These are phyloP conservation scores for Podabrus alpinus DNA, from an alignment of 2,888 invertebrate genomes.

Conservation along the genomic window DNA sequence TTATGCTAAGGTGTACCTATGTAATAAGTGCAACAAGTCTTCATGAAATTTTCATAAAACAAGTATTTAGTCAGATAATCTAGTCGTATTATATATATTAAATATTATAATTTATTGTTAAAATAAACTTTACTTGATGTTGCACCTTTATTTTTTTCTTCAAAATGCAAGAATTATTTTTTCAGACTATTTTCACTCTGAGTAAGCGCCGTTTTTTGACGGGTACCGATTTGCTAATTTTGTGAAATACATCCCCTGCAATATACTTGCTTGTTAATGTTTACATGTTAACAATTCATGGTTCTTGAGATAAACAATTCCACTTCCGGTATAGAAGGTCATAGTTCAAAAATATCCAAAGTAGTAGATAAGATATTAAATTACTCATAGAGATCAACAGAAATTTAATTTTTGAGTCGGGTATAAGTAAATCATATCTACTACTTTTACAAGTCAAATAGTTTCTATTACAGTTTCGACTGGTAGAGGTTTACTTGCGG, in stretches of 20 bases:
- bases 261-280: background rate
- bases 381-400: background rate
- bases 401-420: background rate
- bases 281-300: background rate
- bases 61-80: background rate
- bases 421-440: background rate
- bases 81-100: background rate
- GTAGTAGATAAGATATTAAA: background rate
- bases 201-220: background rate
- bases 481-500: background rate
- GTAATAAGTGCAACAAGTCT: background rate
- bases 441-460: background rate
- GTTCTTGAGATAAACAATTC: background rate
- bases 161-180: background rate
- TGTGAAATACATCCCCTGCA: background rate
- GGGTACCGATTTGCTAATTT: background rate
- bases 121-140: background rate
- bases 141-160: background rate
- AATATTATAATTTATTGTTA: background rate
- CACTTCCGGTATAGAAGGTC: background rate
- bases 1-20: no score
- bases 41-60: background rate
- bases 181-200: background rate
- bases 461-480: background rate
- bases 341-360: background rate